Evolutionary conservation across 2,888 invertebrate species (phyloP), one percentile per base, ranked within the genome.

Genomic region (Melikaiella ostensackeni): DNA sequence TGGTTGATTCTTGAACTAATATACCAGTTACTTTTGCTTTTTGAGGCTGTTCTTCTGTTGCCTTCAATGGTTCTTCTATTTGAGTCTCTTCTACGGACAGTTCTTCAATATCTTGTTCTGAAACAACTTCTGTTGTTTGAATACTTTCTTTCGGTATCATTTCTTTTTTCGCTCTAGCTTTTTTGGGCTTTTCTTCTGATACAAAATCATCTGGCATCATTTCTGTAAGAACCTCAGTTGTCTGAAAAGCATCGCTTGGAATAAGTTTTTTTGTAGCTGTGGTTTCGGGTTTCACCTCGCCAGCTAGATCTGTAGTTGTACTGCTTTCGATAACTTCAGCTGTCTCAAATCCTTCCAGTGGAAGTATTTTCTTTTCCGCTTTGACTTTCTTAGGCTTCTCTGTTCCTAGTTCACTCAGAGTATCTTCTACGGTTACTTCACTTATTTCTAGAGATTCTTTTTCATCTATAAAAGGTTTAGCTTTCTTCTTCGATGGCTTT

Each of bases 121-220:
- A 27, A 59, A 57, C 38, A n/a, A 73, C 75, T 86, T 80, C 84
- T 79, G 24, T 75, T 2, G 80, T 82, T 55, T 82, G 77, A 46
- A 82, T 82, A 75, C 82, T 82, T 79, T 92, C 92, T 9, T 92
- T 92, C 21, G 89, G 89, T 57, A 90, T 91, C 33, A 90, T 91
- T 55, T 90, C 85, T 91, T 88, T 94, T 93, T 84, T 93, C 92
- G 24, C 93, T 91, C 81, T 92, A 92, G 82, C 79, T 55, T 85
- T 84, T 42, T 84, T 78, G 21, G 86, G 82, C 57, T 82, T 86
- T 74, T 42, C 42, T 16, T 42, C 42, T 3, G 42, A 19, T n/a
- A 55, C n/a, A 55, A 55, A n/a, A 55, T 55, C n/a, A 21, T 55
- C 50, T 55, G 19, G 19, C n/a, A 35, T 21, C 27, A 75, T 70